A percentile compares a stretch with the other conserved stretches of the same genome.
phyloP scores from a whole-genome alignment of 35 echinoderm and acorn worm species.

The Apostichopus parvimensis region DNA sequence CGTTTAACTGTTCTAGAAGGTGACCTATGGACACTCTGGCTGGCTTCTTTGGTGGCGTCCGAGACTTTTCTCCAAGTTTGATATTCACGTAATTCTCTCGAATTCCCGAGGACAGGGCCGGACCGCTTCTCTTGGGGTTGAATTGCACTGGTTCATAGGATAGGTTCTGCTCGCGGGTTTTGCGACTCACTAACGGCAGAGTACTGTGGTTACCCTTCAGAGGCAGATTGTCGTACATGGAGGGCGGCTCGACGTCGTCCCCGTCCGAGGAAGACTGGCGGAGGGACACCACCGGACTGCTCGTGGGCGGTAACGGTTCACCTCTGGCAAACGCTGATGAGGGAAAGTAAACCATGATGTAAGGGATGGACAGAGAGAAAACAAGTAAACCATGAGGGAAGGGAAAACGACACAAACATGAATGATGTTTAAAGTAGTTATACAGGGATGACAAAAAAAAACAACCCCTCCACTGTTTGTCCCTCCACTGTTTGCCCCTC shows the following conservation, averaged over 20 bases:
- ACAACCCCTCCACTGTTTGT: no score
- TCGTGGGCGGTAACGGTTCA: background rate
- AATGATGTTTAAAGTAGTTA: no score
- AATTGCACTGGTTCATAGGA: conserved; percentile 33
- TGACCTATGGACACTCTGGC: conserved; percentile 76
- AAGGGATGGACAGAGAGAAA: background rate
- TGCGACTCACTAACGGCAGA: conserved; percentile 27
- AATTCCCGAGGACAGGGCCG: background rate
- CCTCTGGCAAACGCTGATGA: conserved; percentile 40
- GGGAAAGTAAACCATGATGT: background rate
- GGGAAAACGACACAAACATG: no score
- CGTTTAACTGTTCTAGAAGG: conserved; percentile 64
- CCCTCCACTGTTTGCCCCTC: no score
- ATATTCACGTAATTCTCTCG: conserved; percentile 67
- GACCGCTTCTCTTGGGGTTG: background rate
- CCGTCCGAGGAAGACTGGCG: conserved; percentile 8
- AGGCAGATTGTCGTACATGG: conserved; percentile 79
- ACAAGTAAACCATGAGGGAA: no score
- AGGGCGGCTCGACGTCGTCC: conserved; percentile 42
- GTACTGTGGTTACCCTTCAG: conserved; percentile 1
- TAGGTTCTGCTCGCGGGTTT: conserved; percentile 18
- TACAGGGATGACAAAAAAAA: no score
- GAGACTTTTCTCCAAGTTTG: conserved; percentile 21
- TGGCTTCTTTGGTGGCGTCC: conserved; percentile 76
- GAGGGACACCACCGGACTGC: conserved; percentile 1